Percentiles rank a stretch among this genome's conserved stretches.
These are phyloP conservation scores for Camarhynchus parvulus DNA, from an alignment of 2,113 vertebrate genomes.

Conservation along the genomic window DNA sequence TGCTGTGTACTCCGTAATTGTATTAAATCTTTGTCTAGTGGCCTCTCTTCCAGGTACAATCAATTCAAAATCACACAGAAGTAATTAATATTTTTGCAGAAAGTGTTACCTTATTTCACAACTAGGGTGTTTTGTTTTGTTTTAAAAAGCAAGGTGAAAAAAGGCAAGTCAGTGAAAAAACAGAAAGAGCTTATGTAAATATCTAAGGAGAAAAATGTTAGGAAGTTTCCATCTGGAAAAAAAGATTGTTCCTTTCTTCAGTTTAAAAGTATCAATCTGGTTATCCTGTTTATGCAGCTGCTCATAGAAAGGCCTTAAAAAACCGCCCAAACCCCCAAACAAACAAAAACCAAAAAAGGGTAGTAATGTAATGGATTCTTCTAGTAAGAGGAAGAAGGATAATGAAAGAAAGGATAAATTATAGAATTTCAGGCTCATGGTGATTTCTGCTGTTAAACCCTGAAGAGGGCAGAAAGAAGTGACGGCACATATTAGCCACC, in stretches of 20 bases:
- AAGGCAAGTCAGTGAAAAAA: background rate
- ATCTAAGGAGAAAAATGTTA: background rate
- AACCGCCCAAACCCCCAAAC: accelerated
- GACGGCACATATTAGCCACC: background rate
- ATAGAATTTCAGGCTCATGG: background rate
- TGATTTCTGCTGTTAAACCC: background rate
- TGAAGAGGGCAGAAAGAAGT: background rate
- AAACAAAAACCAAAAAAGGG: background rate
- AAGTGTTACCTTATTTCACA: background rate
- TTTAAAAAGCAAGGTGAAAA: background rate
- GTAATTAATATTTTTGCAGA: background rate
- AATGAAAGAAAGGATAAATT: background rate
- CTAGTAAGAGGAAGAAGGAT: background rate
- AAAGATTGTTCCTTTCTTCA: background rate
- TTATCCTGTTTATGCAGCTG: background rate
- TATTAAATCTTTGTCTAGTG: background rate
- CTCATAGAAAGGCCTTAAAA: background rate
- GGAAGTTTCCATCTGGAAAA: background rate
- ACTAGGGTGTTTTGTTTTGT: background rate
- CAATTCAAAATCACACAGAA: background rate
- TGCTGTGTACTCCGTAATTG: background rate
- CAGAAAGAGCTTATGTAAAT: background rate
- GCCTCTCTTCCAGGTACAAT: background rate
- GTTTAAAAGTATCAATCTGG: background rate
- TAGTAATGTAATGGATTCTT: background rate